Base-by-base conservation (phyloP, 2,797 vertebrate genomes). In the Acanthopagrus latus region DNA sequence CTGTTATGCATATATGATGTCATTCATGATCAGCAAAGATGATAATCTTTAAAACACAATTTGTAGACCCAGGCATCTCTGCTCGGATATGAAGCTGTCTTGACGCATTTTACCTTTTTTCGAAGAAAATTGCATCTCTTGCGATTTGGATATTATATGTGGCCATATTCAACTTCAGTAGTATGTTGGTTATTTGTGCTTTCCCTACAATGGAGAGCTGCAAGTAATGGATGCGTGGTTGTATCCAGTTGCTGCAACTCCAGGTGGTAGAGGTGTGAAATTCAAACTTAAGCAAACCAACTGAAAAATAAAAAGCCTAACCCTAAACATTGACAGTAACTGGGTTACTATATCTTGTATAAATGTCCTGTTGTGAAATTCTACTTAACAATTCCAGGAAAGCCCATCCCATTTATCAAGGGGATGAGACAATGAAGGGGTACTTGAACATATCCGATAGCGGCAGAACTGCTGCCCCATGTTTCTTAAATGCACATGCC, bases 341-440 rank as follows among this genome's bases (percentile, higher is more conserved):
- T 55, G 5, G 57, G 51, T 21, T 27, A 48, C 17, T 23, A 9
- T 50, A 12, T 70, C 41, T 18, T 29, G 21, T 48, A 13, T 21
- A 8, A 17, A 23, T 58, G 27, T 2, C 7, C 1, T 52, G 11
- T 50, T 1, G n/a, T 58, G 46, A 55, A 33, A 50, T 51, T 20
- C 20, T 20, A 20, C 60, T 58, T 29, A 78, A 76, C 74, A 75
- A 54, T 68, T 56, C 18, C 50, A 46, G 68, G 47, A 73, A 71
- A 75, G 50, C 59, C 52, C 52, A 27, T 41, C 67, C 62, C 25
- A 20, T 55, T 47, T 63, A 7, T 21, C 41, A n/a, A 71, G 16
- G 11, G 9, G 21, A 7, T 11, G 58, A 60, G 33, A 29, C 38
- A 81, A 20, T 56, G 44, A 75, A 47, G 13, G 20, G 62, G 10